phyloP scores from a whole-genome alignment of 2,797 vertebrate species.

The Manis crassicaudata region DNA sequence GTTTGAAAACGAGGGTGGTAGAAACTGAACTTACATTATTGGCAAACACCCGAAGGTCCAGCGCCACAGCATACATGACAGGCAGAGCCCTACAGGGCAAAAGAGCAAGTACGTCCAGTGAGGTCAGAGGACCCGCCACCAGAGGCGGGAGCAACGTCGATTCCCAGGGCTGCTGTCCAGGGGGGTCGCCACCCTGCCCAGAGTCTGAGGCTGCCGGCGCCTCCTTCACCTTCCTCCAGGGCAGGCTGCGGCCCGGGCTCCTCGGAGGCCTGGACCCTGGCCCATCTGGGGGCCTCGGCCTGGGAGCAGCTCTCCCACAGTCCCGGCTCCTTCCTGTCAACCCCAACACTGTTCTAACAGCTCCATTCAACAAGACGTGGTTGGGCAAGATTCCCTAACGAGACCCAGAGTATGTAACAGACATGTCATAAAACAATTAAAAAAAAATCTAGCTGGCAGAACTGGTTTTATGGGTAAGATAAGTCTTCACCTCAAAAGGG shows the following conservation, averaged over 20 bases:
- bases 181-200: background rate
- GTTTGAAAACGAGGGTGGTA: background rate
- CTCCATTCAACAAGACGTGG: background rate
- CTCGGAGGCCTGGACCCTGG: background rate
- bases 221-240: too few species aligned
- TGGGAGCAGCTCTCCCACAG: background rate
- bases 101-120: fast-evolving
- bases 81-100: slow-evolving; percentile 91
- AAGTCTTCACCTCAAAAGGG: background rate
- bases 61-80: slow-evolving; percentile 95
- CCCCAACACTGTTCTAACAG: background rate
- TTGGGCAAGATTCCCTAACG: background rate
- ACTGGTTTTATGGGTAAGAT: background rate
- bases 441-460: background rate
- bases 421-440: too few species aligned
- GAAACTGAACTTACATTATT: slow-evolving; percentile 92
- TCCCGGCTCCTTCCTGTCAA: too few species aligned
- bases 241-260: background rate
- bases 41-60: slow-evolving; percentile 96
- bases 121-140: background rate
- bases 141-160: background rate
- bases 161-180: background rate
- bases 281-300: background rate
- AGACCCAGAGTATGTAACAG: background rate
- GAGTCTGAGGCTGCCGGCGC: fast-evolving